Evolutionary conservation across 2,888 invertebrate genomes (phyloP), one percentile per base, ranked within the genome.

Genomic region (Pterobdella sp.): DNA sequence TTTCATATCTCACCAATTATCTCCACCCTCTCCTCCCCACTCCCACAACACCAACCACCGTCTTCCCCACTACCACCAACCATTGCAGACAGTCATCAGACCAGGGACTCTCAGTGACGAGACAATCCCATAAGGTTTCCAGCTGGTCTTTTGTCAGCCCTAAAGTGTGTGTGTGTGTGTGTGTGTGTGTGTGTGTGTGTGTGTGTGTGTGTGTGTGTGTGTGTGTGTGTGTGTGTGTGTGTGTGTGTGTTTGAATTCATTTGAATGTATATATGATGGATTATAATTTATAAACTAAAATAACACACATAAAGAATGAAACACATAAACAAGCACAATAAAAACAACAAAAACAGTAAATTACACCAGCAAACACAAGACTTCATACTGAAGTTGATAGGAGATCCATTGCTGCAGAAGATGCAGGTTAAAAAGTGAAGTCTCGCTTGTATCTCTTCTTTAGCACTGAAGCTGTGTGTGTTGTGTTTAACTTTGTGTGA

Each of bases 61-160:
- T 7, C 60, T 26, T 22, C 60, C 14, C 3, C 60, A 56, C 60
- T 22, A 3, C 7, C 60, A 94, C 87, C 68, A 95, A 85, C 95
- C 95, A 95, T 74, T 91, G 92, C 83, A 94, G 93, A 34, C 94
- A 87, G 80, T 94, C 94, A 82, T 95, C 94, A 0, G 91, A 90
- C 80, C 93, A 93, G 79, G 91, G 91, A 0, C 88, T 84, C 81
- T 92, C 91, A 68, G 90, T 89, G 0, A 93, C 92, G 72, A 95
- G 85, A 84, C 94, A 94, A 78, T 90, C 89, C 95, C 94, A 95
- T 2, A 95, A 84, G 35, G 90, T 90, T 81, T 94, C 93, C 69
- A 94, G 90, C 86, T 95, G 94, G 76, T 92, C 92, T 75, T 92
- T 87, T 69, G 77, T 81, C 56, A 83, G 75, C 36, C 79, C 76